A percentile compares a stretch with the other conserved stretches of the same genome.
These are phyloP conservation scores for Atta texana DNA, from an alignment of 1,140 invertebrate species.

Conservation along the genomic window DNA sequence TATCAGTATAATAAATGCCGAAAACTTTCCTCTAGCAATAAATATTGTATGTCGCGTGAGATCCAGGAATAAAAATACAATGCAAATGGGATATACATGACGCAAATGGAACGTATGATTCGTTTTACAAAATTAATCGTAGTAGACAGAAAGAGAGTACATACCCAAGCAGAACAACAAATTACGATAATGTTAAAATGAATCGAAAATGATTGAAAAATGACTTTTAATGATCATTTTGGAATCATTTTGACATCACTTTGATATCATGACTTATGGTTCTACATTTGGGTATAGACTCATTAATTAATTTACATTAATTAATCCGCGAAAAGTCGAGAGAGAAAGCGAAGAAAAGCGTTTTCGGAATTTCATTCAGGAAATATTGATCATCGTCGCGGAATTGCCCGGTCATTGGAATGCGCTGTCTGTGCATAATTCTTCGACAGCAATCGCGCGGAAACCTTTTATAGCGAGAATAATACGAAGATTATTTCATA, in stretches of 20 bases:
- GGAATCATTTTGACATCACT: too few species aligned
- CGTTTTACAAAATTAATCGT: neutral
- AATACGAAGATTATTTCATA: neutral
- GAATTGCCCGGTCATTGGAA: conserved; percentile 25
- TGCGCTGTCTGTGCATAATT: conserved; percentile 8
- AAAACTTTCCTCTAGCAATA: too few species aligned
- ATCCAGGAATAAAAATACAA: neutral
- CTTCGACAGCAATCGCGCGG: neutral
- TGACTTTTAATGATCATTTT: too few species aligned
- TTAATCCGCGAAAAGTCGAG: neutral
- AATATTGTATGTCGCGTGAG: neutral
- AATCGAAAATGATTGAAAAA: too few species aligned
- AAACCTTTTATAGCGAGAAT: neutral
- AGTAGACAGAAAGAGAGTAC: neutral
- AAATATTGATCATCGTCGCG: conserved; percentile 21
- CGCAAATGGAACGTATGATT: neutral
- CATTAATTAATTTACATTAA: neutral
- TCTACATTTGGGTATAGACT: neutral
- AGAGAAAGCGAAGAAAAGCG: neutral
- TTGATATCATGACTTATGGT: too few species aligned
- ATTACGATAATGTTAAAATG: too few species aligned
- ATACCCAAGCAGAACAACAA: too few species aligned
- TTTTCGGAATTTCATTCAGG: conserved; percentile 29
- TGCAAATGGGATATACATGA: neutral
- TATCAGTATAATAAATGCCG: too few species aligned